These are phyloP conservation scores for Trissolcus brochymenae DNA, from an alignment of 2,888 invertebrate genomes.

Conservation along the genomic window DNA sequence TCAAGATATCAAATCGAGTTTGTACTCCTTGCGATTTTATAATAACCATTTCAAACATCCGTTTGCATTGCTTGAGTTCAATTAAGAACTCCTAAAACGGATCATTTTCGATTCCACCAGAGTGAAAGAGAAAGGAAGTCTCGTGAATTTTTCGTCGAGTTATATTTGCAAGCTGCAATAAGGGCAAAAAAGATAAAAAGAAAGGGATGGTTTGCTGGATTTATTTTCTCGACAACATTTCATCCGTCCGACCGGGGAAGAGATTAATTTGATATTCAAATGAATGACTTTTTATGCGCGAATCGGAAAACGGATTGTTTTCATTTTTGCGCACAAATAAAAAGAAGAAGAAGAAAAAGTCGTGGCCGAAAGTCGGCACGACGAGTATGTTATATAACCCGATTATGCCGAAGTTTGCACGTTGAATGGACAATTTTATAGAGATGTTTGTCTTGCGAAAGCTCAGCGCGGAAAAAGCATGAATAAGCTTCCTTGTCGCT, in stretches of 20 bases:
- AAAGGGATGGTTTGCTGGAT: no score
- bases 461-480: conserved; percentile 50
- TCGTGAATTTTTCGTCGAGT: no score
- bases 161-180: no score
- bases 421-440: conserved; percentile 56
- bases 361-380: conserved; percentile 17
- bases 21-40: conserved; percentile 6
- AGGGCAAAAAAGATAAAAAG: no score
- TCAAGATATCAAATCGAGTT: conserved; percentile 39
- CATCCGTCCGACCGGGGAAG: background rate
- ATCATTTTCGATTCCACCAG: no score
- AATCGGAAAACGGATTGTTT: conserved; percentile 30
- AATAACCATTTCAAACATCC: conserved; percentile 1
- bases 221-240: conserved; percentile 10
- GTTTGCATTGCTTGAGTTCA: conserved; percentile 3
- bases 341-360: conserved; percentile 24
- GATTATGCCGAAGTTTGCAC: conserved; percentile 54
- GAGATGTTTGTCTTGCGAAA: conserved; percentile 50
- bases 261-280: conserved; percentile 46
- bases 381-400: conserved; percentile 56
- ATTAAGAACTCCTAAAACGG: background rate
- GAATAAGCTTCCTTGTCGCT: conserved; percentile 56
- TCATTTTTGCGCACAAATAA: conserved; percentile 24
- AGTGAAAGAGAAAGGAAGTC: no score
- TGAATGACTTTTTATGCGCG: conserved; percentile 18